Conservation (phyloP, 2,888 invertebrate species). For the Cosmia trapezina region DNA sequence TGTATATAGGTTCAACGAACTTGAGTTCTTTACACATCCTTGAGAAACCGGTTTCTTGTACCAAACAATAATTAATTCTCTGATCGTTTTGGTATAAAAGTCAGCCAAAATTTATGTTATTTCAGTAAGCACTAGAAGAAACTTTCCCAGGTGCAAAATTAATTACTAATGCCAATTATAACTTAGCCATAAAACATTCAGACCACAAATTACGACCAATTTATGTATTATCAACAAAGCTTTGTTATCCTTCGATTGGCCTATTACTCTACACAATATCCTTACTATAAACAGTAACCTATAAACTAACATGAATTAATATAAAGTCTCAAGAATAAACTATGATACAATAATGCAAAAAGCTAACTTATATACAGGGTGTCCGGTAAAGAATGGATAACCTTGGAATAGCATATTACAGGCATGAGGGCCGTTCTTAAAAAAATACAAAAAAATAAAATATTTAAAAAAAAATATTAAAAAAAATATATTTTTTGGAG, state of each 20-base stretch:
- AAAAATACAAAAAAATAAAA: no score
- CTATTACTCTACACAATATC: conserved; percentile 14
- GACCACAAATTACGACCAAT: conserved; percentile 20
- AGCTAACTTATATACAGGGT: no score
- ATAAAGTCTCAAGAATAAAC: conserved; percentile 17
- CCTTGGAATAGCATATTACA: no score
- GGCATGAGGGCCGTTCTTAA: no score
- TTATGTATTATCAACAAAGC: conserved; percentile 6
- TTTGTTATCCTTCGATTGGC: conserved; percentile 29
- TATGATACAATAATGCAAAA: conserved; percentile 25
- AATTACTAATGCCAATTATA: conserved; percentile 23
- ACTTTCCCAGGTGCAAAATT: neutral
- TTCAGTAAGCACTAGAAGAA: neutral
- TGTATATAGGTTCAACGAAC: conserved; percentile 24
- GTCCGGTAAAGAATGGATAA: no score
- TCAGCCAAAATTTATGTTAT: neutral
- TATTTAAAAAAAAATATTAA: no score
- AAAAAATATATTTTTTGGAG: no score
- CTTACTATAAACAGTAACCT: neutral
- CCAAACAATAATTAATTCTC: neutral
- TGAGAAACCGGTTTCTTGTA: conserved; percentile 21
- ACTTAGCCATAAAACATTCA: conserved; percentile 23
- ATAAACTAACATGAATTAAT: conserved; percentile 43
- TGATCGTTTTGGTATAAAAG: neutral
- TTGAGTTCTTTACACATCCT: conserved; percentile 9